phyloP scores from a whole-genome alignment of 2,797 vertebrate species.

The Sebastes oblongus region DNA sequence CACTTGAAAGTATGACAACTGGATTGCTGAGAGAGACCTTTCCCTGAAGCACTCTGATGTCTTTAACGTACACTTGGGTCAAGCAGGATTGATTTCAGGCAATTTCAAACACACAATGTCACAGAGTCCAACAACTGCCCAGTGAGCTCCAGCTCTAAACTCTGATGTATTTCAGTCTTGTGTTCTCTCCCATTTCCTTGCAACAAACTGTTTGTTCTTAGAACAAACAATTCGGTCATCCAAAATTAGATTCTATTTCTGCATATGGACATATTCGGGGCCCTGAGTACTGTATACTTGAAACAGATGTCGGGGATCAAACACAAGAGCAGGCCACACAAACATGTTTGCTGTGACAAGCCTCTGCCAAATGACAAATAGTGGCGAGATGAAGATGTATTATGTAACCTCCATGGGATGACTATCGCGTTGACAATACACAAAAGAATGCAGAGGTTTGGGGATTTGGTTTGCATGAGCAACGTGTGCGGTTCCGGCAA shows the following conservation, averaged over 20 bases:
- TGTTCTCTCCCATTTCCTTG: conserved; percentile 44
- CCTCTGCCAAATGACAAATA: conserved; percentile 67
- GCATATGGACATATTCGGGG: conserved; percentile 29
- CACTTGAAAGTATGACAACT: background rate
- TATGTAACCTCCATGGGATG: conserved; percentile 55
- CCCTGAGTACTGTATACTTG: conserved; percentile 37
- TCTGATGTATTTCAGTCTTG: conserved; percentile 34
- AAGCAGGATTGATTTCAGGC: conserved; percentile 31
- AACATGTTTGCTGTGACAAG: conserved; percentile 74
- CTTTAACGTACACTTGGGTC: conserved; percentile 1
- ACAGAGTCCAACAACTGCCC: conserved; percentile 15
- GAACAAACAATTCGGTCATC: conserved; percentile 71
- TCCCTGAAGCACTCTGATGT: background rate
- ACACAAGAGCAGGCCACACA: conserved; percentile 53
- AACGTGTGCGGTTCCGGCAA: conserved; percentile 32
- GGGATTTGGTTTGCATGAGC: conserved; percentile 50
- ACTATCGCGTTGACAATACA: conserved; percentile 34
- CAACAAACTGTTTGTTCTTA: conserved; percentile 64
- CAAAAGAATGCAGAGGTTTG: conserved; percentile 63
- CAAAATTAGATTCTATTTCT: conserved; percentile 69
- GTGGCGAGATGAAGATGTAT: conserved; percentile 47
- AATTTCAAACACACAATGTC: conserved; percentile 2
- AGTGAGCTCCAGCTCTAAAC: conserved; percentile 7
- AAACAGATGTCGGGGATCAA: conserved; percentile 74
- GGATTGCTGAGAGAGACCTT: background rate